Percentiles rank a stretch among this genome's conserved stretches.
phyloP scores from a whole-genome alignment of 2,113 vertebrate species.

The Genyomyrus donnyi region DNA sequence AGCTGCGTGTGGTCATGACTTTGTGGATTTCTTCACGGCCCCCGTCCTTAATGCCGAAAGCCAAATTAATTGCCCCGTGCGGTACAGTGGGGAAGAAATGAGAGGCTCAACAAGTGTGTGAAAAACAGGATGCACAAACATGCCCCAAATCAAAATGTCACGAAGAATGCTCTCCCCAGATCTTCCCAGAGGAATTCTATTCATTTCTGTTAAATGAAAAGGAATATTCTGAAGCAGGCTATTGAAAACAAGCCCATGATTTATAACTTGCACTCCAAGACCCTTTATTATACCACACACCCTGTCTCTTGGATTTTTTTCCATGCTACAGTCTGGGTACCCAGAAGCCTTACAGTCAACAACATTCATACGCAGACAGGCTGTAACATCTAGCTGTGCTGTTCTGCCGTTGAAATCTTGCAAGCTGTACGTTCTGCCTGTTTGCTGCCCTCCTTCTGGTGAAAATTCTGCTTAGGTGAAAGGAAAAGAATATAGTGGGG shows the following conservation, averaged over 20 bases:
- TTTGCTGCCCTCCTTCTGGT: not conserved
- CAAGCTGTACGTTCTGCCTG: not conserved
- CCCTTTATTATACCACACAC: conserved; percentile 13
- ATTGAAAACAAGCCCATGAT: conserved; percentile 26
- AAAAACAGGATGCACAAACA: conserved; percentile 13
- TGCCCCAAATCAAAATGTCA: conserved; percentile 20
- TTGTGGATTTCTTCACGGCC: conserved; percentile 18
- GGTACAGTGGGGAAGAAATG: not conserved
- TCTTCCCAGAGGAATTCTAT: conserved; percentile 30
- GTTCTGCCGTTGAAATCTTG: not conserved
- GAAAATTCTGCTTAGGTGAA: not conserved
- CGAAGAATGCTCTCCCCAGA: conserved; percentile 22
- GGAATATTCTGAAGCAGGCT: conserved; percentile 13
- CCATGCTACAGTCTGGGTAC: not conserved
- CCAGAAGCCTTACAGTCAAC: not conserved
- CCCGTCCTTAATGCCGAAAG: not conserved
- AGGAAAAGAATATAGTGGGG: not conserved
- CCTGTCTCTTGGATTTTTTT: not conserved
- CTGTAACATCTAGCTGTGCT: not conserved
- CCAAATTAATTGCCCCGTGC: conserved; percentile 15
- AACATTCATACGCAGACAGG: not conserved
- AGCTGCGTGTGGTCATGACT: not conserved
- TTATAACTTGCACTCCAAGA: conserved; percentile 15
- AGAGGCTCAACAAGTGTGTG: not conserved
- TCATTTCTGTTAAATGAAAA: conserved; percentile 29